These are phyloP conservation scores for Tetranychus truncatus DNA, from an alignment of 2,888 invertebrate species.

Conservation along the genomic window DNA sequence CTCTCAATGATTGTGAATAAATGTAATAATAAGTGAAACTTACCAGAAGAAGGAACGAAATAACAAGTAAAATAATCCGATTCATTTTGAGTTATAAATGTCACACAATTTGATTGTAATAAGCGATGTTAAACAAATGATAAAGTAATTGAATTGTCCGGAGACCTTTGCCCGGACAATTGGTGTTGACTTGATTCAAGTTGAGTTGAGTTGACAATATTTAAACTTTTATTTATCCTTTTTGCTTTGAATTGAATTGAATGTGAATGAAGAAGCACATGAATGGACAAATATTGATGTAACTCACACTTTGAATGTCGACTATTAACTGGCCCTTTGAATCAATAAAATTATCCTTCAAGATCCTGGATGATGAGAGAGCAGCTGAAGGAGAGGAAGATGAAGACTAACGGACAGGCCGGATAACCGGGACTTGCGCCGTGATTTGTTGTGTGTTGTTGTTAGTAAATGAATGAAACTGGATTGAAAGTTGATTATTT, in stretches of 20 bases:
- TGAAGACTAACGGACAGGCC: neutral
- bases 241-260: no score
- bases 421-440: neutral
- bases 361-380: neutral
- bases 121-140: neutral
- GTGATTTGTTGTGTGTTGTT: neutral
- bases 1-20: no score
- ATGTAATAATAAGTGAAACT: neutral
- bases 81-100: neutral
- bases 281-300: no score
- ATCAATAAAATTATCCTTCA: no score
- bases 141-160: no score
- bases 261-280: no score
- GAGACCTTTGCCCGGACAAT: no score
- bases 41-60: neutral
- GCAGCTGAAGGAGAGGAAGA: neutral
- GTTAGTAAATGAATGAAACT: neutral
- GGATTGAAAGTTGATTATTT: slow-evolving; percentile 1
- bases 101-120: neutral
- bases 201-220: no score
- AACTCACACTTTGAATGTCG: no score
- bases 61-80: neutral
- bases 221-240: no score
- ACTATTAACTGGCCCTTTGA: no score
- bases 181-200: no score